phyloP scores from a whole-genome alignment of 2,888 invertebrate species.

The Noctua comes region DNA sequence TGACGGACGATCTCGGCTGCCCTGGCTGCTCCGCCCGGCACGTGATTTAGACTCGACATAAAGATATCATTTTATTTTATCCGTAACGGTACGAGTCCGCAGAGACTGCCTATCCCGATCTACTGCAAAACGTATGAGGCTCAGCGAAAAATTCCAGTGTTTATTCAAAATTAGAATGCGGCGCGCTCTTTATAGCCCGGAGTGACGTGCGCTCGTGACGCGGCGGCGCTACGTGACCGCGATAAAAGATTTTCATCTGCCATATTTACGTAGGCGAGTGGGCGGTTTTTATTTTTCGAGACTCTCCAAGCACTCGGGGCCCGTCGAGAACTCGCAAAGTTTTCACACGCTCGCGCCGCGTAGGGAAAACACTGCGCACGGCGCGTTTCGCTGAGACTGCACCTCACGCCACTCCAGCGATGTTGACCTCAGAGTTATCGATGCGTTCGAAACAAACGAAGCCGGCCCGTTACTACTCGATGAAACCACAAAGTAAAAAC shows the following conservation, averaged over 20 bases:
- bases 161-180: conserved; percentile 89
- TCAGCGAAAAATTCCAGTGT: conserved; percentile 86
- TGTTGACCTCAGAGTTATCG: conserved; percentile 78
- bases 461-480: conserved; percentile 76
- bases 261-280: conserved; percentile 90
- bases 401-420: conserved; percentile 70
- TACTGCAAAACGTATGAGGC: conserved; percentile 75
- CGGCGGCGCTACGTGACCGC: conserved; percentile 89
- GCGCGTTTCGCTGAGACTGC: conserved; percentile 63
- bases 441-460: conserved; percentile 75
- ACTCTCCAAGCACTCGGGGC: conserved; percentile 82
- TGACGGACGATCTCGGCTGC: conserved; percentile 76
- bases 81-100: conserved; percentile 78
- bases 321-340: conserved; percentile 78
- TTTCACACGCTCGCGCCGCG: conserved; percentile 85
- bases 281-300: conserved; percentile 90
- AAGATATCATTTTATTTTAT: conserved; percentile 82
- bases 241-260: conserved; percentile 91
- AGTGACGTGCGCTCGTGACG: conserved; percentile 90
- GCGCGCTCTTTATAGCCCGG: conserved; percentile 86
- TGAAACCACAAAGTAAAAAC: conserved; percentile 79
- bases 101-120: conserved; percentile 78
- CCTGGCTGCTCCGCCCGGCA: conserved; percentile 73
- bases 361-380: conserved; percentile 77
- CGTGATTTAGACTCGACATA: conserved; percentile 83